Evolutionary conservation across 23 tunicate genomes (phyloP).

Genomic region (Styela plicata): DNA sequence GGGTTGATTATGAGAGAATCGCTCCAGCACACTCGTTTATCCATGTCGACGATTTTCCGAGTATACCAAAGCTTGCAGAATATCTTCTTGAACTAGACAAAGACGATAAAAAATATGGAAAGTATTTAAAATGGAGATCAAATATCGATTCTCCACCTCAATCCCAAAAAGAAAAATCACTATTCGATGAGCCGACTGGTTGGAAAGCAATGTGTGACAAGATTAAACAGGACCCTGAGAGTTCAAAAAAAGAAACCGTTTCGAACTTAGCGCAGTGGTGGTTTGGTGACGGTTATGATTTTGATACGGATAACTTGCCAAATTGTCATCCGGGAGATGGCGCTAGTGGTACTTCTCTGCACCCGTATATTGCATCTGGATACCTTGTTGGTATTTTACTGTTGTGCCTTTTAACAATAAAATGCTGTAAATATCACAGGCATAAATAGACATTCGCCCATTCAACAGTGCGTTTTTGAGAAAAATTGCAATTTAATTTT

Average conservation of each 20-base stretch:
- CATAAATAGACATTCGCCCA: too few relatives aligned
- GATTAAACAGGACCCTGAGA: neutral
- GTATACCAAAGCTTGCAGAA: conserved; percentile 37
- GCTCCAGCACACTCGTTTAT: conserved; percentile 70
- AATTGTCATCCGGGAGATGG: conserved; percentile 28
- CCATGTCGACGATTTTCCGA: conserved; percentile 64
- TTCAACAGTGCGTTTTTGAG: too few relatives aligned
- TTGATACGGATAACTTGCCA: neutral
- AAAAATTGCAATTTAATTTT: too few relatives aligned
- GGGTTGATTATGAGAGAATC: conserved; percentile 46
- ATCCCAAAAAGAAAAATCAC: neutral
- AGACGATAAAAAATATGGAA: conserved; percentile 32
- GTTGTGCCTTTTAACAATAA: neutral
- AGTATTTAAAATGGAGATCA: conserved; percentile 48
- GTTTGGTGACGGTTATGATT: conserved; percentile 51
- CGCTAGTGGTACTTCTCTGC: conserved; percentile 8
- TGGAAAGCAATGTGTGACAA: conserved; percentile 20
- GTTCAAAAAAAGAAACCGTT: neutral
- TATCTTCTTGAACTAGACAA: conserved; percentile 32
- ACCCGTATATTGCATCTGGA: neutral
- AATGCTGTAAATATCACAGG: neutral
- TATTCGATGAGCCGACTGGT: neutral
- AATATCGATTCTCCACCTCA: neutral
- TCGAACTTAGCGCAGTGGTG: conserved; percentile 51
- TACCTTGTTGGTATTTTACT: neutral